Evolutionary conservation across 2,888 invertebrate species (phyloP).

Genomic region (Biston betularia): DNA sequence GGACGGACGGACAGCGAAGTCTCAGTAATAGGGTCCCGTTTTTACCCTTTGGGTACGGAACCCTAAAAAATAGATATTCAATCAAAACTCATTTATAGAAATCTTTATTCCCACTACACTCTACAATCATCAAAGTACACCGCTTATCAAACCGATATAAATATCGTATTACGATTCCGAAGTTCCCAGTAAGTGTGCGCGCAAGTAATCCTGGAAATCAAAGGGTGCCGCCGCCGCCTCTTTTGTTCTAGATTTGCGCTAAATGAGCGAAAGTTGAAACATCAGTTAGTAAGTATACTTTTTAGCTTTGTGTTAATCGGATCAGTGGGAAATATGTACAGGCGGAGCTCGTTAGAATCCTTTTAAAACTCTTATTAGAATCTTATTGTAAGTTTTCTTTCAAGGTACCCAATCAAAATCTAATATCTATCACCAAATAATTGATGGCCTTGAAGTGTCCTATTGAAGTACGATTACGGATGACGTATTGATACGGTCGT

Average conservation of each 20-base stretch:
- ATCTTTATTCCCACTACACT: too few species aligned
- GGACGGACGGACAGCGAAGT: too few species aligned
- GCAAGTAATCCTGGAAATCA: constrained; percentile 43
- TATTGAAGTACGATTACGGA: too few species aligned
- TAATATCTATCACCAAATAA: too few species aligned
- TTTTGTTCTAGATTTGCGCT: constrained; percentile 48
- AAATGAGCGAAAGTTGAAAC: constrained; percentile 43
- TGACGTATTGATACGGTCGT: too few species aligned
- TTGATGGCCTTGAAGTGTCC: too few species aligned
- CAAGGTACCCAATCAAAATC: too few species aligned
- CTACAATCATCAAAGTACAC: constrained; percentile 32
- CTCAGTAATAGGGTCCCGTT: too few species aligned
- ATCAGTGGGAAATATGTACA: constrained; percentile 15
- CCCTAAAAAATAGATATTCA: too few species aligned
- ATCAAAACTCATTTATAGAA: too few species aligned
- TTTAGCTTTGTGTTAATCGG: constrained; percentile 13
- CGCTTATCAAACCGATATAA: constrained; percentile 43
- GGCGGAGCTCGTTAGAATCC: neutral
- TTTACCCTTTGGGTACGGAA: too few species aligned
- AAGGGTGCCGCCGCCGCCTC: constrained; percentile 42
- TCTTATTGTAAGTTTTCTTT: neutral
- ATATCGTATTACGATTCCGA: constrained; percentile 39
- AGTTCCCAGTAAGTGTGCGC: constrained; percentile 33
- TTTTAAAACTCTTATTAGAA: neutral
- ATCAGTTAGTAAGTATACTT: constrained; percentile 2